Evolutionary conservation across 2,113 vertebrate genomes (phyloP).

Genomic region (Dasyprocta punctata): DNA sequence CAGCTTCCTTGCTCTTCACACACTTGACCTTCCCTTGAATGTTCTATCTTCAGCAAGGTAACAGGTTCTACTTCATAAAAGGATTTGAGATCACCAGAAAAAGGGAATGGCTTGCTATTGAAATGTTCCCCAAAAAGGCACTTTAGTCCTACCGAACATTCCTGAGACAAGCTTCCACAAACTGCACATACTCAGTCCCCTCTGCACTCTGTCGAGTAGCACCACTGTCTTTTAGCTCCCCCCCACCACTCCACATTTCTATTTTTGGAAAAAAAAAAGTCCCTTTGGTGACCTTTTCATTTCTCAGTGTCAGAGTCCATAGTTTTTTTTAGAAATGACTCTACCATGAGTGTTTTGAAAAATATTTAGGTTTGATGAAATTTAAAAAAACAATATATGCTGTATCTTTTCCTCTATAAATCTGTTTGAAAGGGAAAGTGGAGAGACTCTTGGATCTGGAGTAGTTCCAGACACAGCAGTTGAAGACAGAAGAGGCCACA

Average conservation of each 20-base stretch:
- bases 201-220: neutral
- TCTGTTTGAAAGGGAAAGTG: neutral
- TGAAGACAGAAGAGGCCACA: neutral
- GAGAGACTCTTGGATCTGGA: neutral
- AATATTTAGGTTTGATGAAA: slow-evolving; percentile 23
- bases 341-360: neutral
- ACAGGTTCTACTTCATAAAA: neutral
- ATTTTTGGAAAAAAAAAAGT: neutral
- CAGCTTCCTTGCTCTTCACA: neutral
- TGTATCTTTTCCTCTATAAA: slow-evolving; percentile 22
- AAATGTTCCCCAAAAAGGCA: neutral
- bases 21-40: neutral
- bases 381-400: neutral
- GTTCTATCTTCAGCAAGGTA: neutral
- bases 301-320: neutral
- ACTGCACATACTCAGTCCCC: neutral
- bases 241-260: neutral
- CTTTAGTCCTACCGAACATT: neutral
- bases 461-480: neutral
- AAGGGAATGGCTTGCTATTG: neutral
- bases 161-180: neutral
- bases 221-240: neutral
- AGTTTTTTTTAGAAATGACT: slow-evolving; percentile 1
- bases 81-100: neutral
- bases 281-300: neutral